Evolutionary conservation across 2,113 vertebrate genomes (phyloP), one percentile per base, ranked within the genome.

Genomic region (Corythaeola cristata): DNA sequence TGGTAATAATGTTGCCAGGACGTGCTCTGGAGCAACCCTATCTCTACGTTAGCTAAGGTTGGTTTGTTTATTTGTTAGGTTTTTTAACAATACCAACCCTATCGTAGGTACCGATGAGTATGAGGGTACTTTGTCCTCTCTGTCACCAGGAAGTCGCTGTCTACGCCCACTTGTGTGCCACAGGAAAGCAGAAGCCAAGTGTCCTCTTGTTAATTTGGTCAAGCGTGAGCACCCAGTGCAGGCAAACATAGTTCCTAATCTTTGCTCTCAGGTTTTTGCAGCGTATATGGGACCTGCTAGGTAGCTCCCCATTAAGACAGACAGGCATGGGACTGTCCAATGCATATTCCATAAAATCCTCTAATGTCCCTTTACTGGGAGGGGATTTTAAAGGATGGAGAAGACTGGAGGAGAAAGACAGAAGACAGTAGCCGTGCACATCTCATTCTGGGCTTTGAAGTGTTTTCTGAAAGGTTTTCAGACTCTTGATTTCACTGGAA

Each of bases 381-480:
- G 7, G 20, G 8, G 10, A 28, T 72, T 88, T 75, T 41, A 15
- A 73, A 69, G 55, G 73, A 69, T 12, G 16, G 30, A 12, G n/a
- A 79, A 72, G 26, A 35, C 35, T 78, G 35, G 12, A 63, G 14
- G 15, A 79, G 66, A 44, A 79, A 63, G 21, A 24, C 27, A 45
- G 73, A 63, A 85, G 22, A 52, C 10, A 24, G 15, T 28, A 86
- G n/a, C 15, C 27, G 4, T 33, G 9, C 30, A 39, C 12, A 52
- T 79, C 60, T 79, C 30, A n/a, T 69, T 85, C 33, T 88, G 55
- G 30, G 15, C 19, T 32, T 49, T 39, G 22, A 83, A 33, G 9
- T 74, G 22, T 16, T 74, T 92, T 90, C 71, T 90, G 58, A 66
- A 85, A 85, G 23, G 11, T 52, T 85, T 88, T 85, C 59, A 80